Base-by-base conservation (phyloP, 30 jellyfish, hydroid and myxozoan species). In the Hydractinia symbiolongicarpus region DNA sequence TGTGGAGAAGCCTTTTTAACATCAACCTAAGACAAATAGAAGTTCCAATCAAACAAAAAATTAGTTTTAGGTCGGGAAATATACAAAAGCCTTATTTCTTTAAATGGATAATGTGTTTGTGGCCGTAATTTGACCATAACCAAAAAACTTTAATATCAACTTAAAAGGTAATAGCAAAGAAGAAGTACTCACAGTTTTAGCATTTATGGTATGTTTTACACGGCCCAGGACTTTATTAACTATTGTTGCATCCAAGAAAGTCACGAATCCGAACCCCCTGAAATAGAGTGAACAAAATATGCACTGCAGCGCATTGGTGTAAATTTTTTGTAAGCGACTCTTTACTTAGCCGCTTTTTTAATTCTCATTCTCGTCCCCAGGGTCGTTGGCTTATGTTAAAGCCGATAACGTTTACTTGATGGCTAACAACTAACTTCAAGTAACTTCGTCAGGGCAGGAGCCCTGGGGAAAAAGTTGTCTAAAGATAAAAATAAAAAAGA, bases 181-280 rank as follows among this genome's bases (percentile, higher is more conserved):
- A n/a, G 5, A 44, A 64, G 57, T 50, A 68, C 88, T 6, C 20
- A 82, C 98, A 78, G 78, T 89, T 76, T 93, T 93, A 55, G 95
- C 96, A 84, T 93, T 94, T 54, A 93, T 82, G 61, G 79, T 67
- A 73, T 93, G 99, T 5, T 83, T 84, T 50, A 60, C 86, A 50
- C 62, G 79, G 15, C 77, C 90, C 16, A 84, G 58, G 21, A 93
- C 99, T 66, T 82, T 88, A 13, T 73, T 73, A 4, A 94, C 99
- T 6, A 91, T 54, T 53, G 83, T 66, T 74, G 91, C 85, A 86
- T 93, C 96, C 20, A 73, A 49, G 84, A 84, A 93, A 55, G 99
- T 93, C 40, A 93, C 94, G 81, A 93, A 93, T 21, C 99, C 97
- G 81, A 93, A 93, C 10, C 99, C 99, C 78, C 99, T 93, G 50